phyloP scores from a whole-genome alignment of 2,113 vertebrate species.

The Erpornis zantholeuca region DNA sequence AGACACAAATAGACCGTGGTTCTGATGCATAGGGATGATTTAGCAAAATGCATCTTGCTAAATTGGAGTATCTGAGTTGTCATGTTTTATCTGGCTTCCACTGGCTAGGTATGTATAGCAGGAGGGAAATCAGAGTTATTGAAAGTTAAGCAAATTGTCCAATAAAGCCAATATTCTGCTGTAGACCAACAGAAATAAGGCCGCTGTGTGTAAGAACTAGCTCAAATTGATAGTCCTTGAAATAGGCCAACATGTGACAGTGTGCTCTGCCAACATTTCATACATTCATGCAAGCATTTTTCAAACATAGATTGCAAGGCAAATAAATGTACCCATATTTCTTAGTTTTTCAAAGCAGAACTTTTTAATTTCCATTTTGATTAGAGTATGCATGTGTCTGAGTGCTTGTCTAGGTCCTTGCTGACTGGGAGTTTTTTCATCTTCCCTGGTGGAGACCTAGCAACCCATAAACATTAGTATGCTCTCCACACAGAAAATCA shows the following conservation, averaged over 20 bases:
- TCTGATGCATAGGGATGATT: conserved; percentile 60
- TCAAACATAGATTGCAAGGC: neutral
- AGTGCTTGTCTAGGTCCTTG: rapidly evolving
- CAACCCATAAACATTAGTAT: neutral
- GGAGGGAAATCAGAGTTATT: neutral
- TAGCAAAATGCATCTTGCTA: conserved; percentile 67
- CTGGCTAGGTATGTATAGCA: conserved; percentile 21
- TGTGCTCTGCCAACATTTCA: neutral
- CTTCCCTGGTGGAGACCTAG: neutral
- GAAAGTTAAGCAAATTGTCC: neutral
- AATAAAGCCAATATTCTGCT: neutral
- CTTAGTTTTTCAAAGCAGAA: neutral
- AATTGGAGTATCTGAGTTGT: conserved; percentile 43
- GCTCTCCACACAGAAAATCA: neutral
- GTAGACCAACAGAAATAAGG: neutral
- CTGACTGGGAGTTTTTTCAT: neutral
- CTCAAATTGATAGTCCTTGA: neutral
- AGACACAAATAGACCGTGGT: conserved; percentile 52
- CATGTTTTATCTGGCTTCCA: conserved; percentile 38
- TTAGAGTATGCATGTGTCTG: neutral
- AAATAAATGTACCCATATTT: neutral
- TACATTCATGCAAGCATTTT: neutral
- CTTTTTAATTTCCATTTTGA: conserved; percentile 40
- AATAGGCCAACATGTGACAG: neutral
- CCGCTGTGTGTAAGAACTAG: neutral